Conservation (phyloP, 2,113 vertebrate species). For the Callocephalon fimbriatum region DNA sequence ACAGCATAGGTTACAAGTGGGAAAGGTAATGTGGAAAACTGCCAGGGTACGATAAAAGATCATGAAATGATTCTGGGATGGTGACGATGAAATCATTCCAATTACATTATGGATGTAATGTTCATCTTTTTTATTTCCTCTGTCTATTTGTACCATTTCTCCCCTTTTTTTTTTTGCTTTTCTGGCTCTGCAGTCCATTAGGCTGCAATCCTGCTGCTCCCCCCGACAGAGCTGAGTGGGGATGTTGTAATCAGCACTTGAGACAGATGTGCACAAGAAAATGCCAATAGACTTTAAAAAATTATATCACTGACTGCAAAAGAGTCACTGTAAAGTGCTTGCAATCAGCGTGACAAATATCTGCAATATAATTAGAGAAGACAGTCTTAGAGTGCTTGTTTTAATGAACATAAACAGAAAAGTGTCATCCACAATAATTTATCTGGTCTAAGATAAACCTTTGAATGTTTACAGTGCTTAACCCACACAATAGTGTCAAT, state of each 20-base stretch:
- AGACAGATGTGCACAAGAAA: constrained; percentile 15
- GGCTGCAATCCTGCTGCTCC: not conserved
- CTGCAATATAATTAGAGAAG: not conserved
- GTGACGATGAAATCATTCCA: not conserved
- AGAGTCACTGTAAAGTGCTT: not conserved
- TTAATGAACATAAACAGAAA: not conserved
- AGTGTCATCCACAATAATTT: not conserved
- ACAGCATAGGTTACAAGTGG: not conserved
- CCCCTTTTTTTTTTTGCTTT: not conserved
- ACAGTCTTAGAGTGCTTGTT: not conserved
- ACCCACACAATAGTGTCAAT: not conserved
- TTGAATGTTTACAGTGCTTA: not conserved
- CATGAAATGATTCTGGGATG: not conserved
- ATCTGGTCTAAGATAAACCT: not conserved
- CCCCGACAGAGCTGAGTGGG: not conserved
- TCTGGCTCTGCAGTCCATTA: not conserved
- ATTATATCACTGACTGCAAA: not conserved
- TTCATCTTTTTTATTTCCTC: not conserved
- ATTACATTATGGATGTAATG: not conserved
- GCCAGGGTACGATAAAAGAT: not conserved
- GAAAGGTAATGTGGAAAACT: not conserved
- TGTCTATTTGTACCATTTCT: not conserved
- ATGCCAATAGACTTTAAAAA: not conserved
- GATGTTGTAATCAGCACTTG: constrained; percentile 30
- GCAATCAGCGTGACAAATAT: constrained; percentile 23